Percentiles rank a stretch among this genome's conserved stretches.
Evolutionary conservation across 2,888 invertebrate genomes (phyloP).

Genomic region (Pycnomerus fuliginosus): DNA sequence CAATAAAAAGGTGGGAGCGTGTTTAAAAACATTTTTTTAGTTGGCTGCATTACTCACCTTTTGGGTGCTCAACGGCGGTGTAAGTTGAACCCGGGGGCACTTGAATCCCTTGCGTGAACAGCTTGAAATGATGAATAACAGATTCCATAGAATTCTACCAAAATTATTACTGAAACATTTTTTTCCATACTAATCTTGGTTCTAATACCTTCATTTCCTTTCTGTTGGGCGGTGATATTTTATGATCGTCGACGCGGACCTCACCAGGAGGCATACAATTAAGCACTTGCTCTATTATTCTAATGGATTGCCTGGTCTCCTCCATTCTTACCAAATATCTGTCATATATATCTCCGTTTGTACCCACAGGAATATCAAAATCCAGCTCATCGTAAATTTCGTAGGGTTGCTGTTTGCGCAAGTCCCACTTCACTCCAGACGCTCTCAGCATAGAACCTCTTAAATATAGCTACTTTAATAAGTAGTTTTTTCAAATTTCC

Average conservation of each 20-base stretch:
- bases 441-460: constrained; percentile 77
- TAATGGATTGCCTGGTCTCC: constrained; percentile 76
- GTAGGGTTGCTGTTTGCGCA: constrained; percentile 79
- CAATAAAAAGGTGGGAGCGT: too few relatives aligned
- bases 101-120: constrained; percentile 76
- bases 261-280: constrained; percentile 82
- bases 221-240: constrained; percentile 72
- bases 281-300: constrained; percentile 78
- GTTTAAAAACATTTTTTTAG: too few relatives aligned
- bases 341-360: constrained; percentile 82
- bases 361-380: constrained; percentile 81
- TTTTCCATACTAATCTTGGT: constrained; percentile 2
- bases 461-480: constrained; percentile 24
- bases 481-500: not conserved
- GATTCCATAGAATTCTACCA: constrained; percentile 74
- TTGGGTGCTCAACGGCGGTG: constrained; percentile 78
- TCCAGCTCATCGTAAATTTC: constrained; percentile 80
- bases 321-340: constrained; percentile 63
- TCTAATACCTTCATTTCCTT: constrained; percentile 70
- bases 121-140: constrained; percentile 86
- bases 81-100: constrained; percentile 86
- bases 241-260: constrained; percentile 76
- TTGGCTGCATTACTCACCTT: too few relatives aligned
- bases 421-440: constrained; percentile 85
- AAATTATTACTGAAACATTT: constrained; percentile 5